Conservation (phyloP, 2,797 vertebrate species). For the Lutjanus campechanus region DNA sequence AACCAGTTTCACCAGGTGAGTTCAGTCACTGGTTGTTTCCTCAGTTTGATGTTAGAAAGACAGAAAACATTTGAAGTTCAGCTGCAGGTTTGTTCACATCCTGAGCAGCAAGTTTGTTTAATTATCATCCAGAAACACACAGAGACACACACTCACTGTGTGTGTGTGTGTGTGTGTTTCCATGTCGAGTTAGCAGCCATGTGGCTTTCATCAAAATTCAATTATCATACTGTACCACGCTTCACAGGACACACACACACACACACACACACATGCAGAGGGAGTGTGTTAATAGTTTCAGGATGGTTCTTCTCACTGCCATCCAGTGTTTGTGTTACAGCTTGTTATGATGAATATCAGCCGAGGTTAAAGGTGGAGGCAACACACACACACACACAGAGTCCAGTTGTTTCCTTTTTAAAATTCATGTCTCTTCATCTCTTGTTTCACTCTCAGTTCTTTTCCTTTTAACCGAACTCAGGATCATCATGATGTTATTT, state of each 20-base stretch:
- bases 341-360: background rate
- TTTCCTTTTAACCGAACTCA: too few species aligned
- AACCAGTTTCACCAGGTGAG: too few species aligned
- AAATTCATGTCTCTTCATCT: background rate
- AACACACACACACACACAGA: background rate
- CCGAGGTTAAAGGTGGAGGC: conserved; percentile 8
- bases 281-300: conserved; percentile 31
- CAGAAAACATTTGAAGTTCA: background rate
- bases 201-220: conserved; percentile 94
- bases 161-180: conserved; percentile 2
- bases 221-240: conserved; percentile 92
- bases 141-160: background rate
- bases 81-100: background rate
- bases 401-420: too few species aligned
- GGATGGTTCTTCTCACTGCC: conserved; percentile 15
- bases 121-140: conserved; percentile 19
- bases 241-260: conserved; percentile 85
- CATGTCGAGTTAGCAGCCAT: conserved; percentile 34
- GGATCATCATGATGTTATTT: too few species aligned
- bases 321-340: conserved; percentile 3
- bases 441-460: background rate
- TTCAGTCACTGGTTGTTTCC: too few species aligned
- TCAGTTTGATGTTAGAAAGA: too few species aligned
- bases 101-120: conserved; percentile 21
- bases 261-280: conserved; percentile 15